phyloP scores from a whole-genome alignment of 2,113 vertebrate genomes.

The Salvator merianae region DNA sequence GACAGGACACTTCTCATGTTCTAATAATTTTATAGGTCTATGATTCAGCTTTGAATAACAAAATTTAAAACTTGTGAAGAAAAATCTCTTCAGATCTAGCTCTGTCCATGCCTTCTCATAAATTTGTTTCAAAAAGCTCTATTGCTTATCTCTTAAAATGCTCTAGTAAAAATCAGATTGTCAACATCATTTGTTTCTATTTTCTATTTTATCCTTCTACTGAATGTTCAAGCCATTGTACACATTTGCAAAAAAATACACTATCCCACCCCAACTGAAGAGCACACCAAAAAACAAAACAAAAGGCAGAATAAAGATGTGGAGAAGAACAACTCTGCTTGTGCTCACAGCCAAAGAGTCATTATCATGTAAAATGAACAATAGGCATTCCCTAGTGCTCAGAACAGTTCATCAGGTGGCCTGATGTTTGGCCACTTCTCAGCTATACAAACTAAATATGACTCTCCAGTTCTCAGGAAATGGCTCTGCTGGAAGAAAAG shows the following conservation, averaged over 20 bases:
- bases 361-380: no score
- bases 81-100: neutral
- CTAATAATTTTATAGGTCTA: neutral
- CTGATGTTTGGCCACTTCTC: neutral
- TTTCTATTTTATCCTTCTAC: neutral
- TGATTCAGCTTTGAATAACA: neutral
- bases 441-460: neutral
- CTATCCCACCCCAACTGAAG: neutral
- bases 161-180: accelerated
- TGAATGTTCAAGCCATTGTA: neutral
- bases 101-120: slow-evolving; percentile 24
- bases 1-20: no score
- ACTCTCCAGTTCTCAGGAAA: neutral
- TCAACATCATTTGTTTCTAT: neutral
- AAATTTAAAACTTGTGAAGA: neutral
- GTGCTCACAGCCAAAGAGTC: no score
- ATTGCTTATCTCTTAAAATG: accelerated
- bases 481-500: neutral
- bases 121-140: accelerated
- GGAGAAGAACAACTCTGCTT: neutral
- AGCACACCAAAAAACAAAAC: neutral
- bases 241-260: neutral
- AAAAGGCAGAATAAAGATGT: neutral
- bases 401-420: neutral
- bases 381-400: no score